Base-by-base conservation (phyloP, 2,113 vertebrate species). In the Trogon melanurus region DNA sequence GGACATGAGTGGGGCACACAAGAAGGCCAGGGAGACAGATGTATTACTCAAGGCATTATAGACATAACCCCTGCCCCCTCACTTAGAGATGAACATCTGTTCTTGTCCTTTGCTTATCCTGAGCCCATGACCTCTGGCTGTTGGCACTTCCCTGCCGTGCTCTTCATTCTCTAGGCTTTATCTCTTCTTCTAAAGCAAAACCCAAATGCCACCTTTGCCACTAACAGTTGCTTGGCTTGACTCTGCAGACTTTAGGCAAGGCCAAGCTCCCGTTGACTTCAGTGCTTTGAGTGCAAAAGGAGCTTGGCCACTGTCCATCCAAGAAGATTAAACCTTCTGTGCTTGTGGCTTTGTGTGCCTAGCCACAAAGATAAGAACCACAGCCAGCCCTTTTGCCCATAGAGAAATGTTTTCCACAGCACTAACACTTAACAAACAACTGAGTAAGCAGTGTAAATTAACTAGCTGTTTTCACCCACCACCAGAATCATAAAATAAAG, bases 311-410 rank as follows among this genome's bases (percentile, higher is more conserved):
- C 26, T 1, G 0, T 96, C 32, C 86, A 22, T 51, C 23, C 62
- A 85, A 88, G 84, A 91, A 92, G 94, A 96, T 96, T 96, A 96
- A 89, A 88, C 93, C 79, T 91, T 95, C 93, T 94, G 85, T 91
- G 90, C 93, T 93, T 74, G 82, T 88, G 79, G 88, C 48, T 85
- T 78, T 91, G 44, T 67, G 34, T 61, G 93, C 56, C 92, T 95
- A 88, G 85, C 88, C 92, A 96, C 79, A 90, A 88, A 93, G 94
- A 95, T 94, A 96, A 95, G 95, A 94, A 86, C 60, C 72, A 86
- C 75, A 80, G 88, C 79, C 88, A 93, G 65, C 48, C 79, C 64
- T 78, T 85, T 78, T 80, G 72, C 88, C 85, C 89, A 69, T 53
- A 60, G 88, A 95, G 85, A 94, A 92, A 94, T 79, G 53, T 19